These are phyloP conservation scores for Halictus rubicundus DNA, from an alignment of 1,140 invertebrate genomes.

Conservation along the genomic window DNA sequence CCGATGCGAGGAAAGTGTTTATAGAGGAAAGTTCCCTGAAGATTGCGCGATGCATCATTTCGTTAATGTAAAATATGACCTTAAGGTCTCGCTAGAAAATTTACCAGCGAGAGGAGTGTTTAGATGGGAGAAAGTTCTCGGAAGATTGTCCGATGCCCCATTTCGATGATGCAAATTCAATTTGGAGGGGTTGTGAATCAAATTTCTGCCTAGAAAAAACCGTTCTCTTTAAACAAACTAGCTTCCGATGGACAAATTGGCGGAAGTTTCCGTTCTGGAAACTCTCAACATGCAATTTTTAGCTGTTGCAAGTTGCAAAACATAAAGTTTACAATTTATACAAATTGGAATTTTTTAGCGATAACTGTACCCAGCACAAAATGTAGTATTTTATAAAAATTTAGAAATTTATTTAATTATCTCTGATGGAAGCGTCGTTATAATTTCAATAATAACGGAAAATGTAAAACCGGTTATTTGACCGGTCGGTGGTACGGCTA, in stretches of 20 bases:
- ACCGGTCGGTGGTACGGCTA: too few relatives aligned
- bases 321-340: too few relatives aligned
- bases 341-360: too few relatives aligned
- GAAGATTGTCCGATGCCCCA: neutral
- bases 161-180: slow-evolving; percentile 18
- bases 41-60: neutral
- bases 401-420: too few relatives aligned
- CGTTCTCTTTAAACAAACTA: neutral
- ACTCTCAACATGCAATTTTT: too few relatives aligned
- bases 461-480: too few relatives aligned
- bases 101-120: neutral
- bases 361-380: too few relatives aligned
- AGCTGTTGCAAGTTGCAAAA: too few relatives aligned
- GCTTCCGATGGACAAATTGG: neutral
- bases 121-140: neutral
- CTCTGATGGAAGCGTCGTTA: too few relatives aligned
- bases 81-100: neutral
- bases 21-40: neutral
- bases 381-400: too few relatives aligned
- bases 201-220: neutral
- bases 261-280: neutral
- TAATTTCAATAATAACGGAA: too few relatives aligned
- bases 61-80: neutral
- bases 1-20: neutral
- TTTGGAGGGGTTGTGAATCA: neutral